Percentiles rank a stretch among this genome's conserved stretches.
Conservation (phyloP, 2,113 vertebrate genomes). For the Xenopus borealis region DNA sequence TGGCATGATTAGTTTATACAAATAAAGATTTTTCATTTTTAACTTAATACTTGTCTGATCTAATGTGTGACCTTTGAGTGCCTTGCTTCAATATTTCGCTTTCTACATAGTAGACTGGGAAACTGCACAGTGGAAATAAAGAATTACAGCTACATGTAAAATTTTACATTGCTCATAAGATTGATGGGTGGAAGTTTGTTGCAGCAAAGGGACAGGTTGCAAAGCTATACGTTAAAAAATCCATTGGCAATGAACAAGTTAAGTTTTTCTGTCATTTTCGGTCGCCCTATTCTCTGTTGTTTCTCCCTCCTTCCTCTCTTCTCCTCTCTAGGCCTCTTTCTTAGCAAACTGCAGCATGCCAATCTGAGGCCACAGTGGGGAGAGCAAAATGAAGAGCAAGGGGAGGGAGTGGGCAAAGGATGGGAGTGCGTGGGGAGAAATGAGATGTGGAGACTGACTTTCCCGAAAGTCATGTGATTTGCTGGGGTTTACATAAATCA, state of each 20-base stretch:
- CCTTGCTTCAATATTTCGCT: too few species aligned
- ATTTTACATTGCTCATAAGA: too few species aligned
- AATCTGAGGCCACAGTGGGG: constrained; percentile 50
- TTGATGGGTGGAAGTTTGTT: too few species aligned
- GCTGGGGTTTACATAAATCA: constrained; percentile 68
- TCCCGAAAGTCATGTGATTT: constrained; percentile 66
- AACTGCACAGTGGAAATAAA: too few species aligned
- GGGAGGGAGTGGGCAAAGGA: constrained; percentile 46
- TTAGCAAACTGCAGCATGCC: constrained; percentile 47
- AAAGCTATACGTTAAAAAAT: not conserved
- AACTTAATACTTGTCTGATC: too few species aligned
- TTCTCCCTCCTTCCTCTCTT: constrained; percentile 6
- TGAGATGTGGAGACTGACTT: constrained; percentile 47
- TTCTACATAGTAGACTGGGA: too few species aligned
- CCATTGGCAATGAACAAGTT: constrained; percentile 13
- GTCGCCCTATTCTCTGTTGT: not conserved
- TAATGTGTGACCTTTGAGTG: too few species aligned
- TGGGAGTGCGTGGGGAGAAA: constrained; percentile 50
- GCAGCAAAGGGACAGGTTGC: not conserved
- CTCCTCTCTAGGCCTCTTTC: constrained; percentile 44
- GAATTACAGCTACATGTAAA: too few species aligned
- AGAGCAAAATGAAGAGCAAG: constrained; percentile 30
- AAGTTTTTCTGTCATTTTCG: constrained; percentile 39
- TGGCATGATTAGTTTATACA: too few species aligned
- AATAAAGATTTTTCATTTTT: too few species aligned